Base-by-base conservation (phyloP, 2,888 invertebrate genomes). In the Apantesis nais region DNA sequence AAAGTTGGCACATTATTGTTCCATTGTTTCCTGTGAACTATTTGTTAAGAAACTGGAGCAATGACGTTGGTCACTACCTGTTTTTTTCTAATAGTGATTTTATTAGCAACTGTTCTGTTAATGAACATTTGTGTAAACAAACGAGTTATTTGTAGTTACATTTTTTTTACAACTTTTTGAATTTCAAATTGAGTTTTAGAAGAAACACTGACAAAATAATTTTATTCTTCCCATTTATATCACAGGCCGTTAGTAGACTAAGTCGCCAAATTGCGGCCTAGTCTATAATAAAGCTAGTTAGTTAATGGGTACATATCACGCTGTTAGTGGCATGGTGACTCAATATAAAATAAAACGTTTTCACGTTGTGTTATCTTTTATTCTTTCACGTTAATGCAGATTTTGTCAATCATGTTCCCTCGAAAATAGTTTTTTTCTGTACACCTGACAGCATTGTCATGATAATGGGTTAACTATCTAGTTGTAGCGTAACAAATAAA, bases 21-120 rank as follows among this genome's bases (percentile, higher is more conserved):
- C 75, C 86, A 87, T 88, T 90, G 88, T 86, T 86, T 84, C 68
- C 87, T 83, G 29, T 90, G 90, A 90, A 74, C 25, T 75, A 74
- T 88, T 89, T 85, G 81, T 70, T 78, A 44, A 37, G 58, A 77
- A 80, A 84, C 78, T 85, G 79, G 80, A 76, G 74, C 80, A 81
- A 75, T 81, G 74, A 67, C 76, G 65, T 64, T 12, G 37, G 25
- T 58, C 61, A 58, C 39, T 67, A 55, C 70, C 70, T 66, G 68
- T 61, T 65, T 60, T 64, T 62, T 62, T n/a, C 14, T 9, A n/a
- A 39, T 63, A 8, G 41, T 29, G 19, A 29, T 44, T 63, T 62
- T 44, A 16, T 22, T 44, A 63, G 29, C 63, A 63, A 44, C 29
- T 29, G 44, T 41, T 44, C 29, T 22, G 39, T 44, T 29, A 11